phyloP scores from a whole-genome alignment of 2,888 invertebrate species.

The Keiferia lycopersicella region DNA sequence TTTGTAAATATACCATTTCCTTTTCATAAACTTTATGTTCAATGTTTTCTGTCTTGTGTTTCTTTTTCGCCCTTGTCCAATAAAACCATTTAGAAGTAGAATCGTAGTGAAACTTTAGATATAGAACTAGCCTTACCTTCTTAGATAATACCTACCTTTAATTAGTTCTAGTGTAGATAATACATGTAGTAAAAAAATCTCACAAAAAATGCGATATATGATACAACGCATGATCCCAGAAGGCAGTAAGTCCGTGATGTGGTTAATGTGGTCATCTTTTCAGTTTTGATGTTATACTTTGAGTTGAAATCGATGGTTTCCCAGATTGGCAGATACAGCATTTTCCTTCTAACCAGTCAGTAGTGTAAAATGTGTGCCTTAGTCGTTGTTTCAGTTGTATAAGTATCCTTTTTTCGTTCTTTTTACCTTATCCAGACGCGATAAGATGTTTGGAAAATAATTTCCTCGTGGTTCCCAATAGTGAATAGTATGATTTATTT shows the following conservation, averaged over 20 bases:
- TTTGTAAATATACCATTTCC: neutral
- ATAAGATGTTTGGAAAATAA: too few relatives aligned
- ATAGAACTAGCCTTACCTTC: neutral
- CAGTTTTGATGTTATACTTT: neutral
- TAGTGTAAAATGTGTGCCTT: too few relatives aligned
- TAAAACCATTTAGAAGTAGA: neutral
- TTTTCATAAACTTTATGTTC: neutral
- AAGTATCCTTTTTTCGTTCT: too few relatives aligned
- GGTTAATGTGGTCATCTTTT: neutral
- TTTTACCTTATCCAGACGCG: too few relatives aligned
- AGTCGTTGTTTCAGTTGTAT: too few relatives aligned
- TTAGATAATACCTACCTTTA: neutral
- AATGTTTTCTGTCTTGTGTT: conserved; percentile 5
- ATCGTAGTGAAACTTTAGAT: conserved; percentile 4
- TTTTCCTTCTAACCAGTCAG: neutral
- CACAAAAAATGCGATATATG: neutral
- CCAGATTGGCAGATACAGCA: neutral
- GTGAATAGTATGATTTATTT: too few relatives aligned
- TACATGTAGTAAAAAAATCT: neutral
- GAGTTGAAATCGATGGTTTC: neutral
- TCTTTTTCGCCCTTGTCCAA: neutral
- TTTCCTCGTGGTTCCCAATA: neutral
- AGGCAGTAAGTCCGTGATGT: neutral
- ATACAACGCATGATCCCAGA: conserved; percentile 1
- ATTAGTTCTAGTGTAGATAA: neutral